Evolutionary conservation across 2,888 invertebrate species (phyloP).

Genomic region (Napeogenes inachia): DNA sequence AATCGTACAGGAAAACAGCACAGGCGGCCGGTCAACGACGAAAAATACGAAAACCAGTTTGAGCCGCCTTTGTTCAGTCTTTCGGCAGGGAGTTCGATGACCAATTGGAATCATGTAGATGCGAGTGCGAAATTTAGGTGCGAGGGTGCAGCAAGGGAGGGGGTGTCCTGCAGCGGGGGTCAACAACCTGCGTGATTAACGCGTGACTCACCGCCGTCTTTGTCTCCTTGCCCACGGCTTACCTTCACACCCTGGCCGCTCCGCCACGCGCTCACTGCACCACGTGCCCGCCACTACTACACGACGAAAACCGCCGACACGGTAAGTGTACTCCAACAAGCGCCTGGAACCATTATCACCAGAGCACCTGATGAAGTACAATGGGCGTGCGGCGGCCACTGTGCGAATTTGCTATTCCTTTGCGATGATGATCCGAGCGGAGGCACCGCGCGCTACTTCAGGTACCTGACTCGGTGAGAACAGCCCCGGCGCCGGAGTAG

Average conservation of each 20-base stretch:
- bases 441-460: conserved; percentile 98
- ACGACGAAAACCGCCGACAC: conserved; percentile 81
- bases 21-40: conserved; percentile 50
- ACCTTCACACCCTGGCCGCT: conserved; percentile 36
- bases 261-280: conserved; percentile 39
- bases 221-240: conserved; percentile 52
- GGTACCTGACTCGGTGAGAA: conserved; percentile 94
- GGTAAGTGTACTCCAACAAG: conserved; percentile 99
- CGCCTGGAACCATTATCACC: conserved; percentile 94
- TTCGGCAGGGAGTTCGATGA: conserved; percentile 70
- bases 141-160: conserved; percentile 58
- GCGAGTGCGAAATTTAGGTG: conserved; percentile 57
- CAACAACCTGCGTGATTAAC: conserved; percentile 57
- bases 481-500: conserved; percentile 94
- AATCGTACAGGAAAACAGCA: conserved; percentile 56
- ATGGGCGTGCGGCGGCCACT: conserved; percentile 92
- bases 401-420: conserved; percentile 30
- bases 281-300: conserved; percentile 30
- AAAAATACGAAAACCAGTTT: conserved; percentile 73
- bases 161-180: conserved; percentile 56
- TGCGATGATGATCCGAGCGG: conserved; percentile 47
- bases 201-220: conserved; percentile 66
- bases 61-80: conserved; percentile 66
- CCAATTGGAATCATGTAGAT: conserved; percentile 58
- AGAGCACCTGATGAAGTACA: conserved; percentile 99